Percentiles rank a stretch among this genome's conserved stretches.
Evolutionary conservation across 2,113 vertebrate species (phyloP).

Genomic region (Argyrosomus japonicus): DNA sequence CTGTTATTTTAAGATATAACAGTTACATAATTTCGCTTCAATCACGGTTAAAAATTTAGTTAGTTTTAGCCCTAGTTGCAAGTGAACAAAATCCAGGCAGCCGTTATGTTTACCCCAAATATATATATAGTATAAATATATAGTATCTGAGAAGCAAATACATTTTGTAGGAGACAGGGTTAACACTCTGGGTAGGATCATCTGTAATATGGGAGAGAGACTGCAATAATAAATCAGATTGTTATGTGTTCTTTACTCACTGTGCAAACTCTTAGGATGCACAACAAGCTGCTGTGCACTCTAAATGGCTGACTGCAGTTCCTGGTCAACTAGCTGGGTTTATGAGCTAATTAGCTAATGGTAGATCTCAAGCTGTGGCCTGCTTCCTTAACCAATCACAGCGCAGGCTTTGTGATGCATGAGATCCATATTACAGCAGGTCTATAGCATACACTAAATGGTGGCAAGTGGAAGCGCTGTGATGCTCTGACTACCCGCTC

Average conservation of each 20-base stretch:
- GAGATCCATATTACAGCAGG: slow-evolving; percentile 65
- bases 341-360: slow-evolving; percentile 84
- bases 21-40: too few species aligned
- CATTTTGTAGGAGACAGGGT: not conserved
- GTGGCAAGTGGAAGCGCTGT: slow-evolving; percentile 51
- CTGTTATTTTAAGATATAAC: too few species aligned
- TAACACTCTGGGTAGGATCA: not conserved
- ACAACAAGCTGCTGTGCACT: slow-evolving; percentile 47
- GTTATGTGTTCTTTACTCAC: not conserved
- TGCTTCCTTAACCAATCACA: slow-evolving; percentile 70
- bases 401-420: slow-evolving; percentile 64
- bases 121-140: too few species aligned
- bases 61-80: too few species aligned
- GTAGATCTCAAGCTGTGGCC: slow-evolving; percentile 63
- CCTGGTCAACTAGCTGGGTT: slow-evolving; percentile 73
- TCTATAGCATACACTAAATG: slow-evolving; percentile 59
- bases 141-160: too few species aligned
- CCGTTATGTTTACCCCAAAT: not conserved
- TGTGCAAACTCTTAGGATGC: slow-evolving; percentile 27
- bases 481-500: slow-evolving; percentile 42
- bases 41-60: too few species aligned
- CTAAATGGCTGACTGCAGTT: slow-evolving; percentile 64
- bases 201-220: not conserved
- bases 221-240: slow-evolving; percentile 27
- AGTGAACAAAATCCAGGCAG: not conserved